Base-by-base conservation (phyloP, 2,797 vertebrate species). In the Propithecus perrieri region DNA sequence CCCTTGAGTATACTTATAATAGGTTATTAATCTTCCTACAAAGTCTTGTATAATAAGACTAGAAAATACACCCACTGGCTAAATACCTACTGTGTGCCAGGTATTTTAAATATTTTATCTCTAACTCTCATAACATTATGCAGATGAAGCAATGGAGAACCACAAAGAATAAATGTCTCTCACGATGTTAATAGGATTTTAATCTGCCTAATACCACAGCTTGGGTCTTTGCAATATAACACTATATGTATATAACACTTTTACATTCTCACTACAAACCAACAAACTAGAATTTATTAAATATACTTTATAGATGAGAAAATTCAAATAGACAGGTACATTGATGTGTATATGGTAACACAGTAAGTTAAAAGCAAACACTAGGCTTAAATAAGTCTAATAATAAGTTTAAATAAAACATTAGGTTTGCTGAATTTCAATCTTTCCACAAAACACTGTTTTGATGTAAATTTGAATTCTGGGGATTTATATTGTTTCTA, bases 391-490 rank as follows among this genome's bases (percentile, higher is more conserved):
- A 53, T 20, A 72, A 81, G 6, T 35, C n/a, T n/a, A 79, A 85
- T 17, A 7, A n/a, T 74, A 48, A 71, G 14, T 59, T 7, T 74
- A 93, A 93, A 75, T 53, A 78, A 86, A 48, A 90, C 3, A 85
- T 63, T 14, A 75, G 4, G 2, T 74, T 85, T 59, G 41, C 9
- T 55, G 24, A 85, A 74, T 79, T 96, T 95, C 20, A 79, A 0
- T 55, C 41, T 72, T 93, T 92, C 43, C 20, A 41, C 43, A 74
- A 95, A 67, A 90, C 10, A 85, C 5, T 93, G 11, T 53, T 83
- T 84, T 90, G 14, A 35, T 72, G 3, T n/a, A 84, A 86, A 94
- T 79, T 91, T 92, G 13, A 88, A 90, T 91, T 85, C 53, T 79
- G 17, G 30, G 30, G 15, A 9, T 76, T 89, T 76, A 1, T 12